phyloP scores from a whole-genome alignment of 2,888 invertebrate genomes.

The Odontocolon sp. region DNA sequence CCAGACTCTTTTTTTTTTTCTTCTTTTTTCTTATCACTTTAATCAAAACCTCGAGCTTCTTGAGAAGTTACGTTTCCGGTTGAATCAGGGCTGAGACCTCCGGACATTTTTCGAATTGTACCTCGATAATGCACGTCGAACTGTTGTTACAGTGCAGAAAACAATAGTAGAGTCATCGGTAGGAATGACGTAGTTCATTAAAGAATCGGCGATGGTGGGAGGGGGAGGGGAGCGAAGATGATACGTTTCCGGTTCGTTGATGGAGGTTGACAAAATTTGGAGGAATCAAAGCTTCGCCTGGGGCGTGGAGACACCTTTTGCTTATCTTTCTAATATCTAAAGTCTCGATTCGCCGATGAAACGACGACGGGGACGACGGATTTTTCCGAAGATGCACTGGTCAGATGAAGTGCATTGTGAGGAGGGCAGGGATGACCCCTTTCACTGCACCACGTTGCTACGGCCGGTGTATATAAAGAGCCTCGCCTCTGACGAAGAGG shows the following conservation, averaged over 20 bases:
- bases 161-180: constrained; percentile 19
- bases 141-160: background rate
- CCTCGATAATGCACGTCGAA: no score
- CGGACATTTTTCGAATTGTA: background rate
- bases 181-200: constrained; percentile 16
- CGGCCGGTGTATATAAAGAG: constrained; percentile 79
- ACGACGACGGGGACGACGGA: constrained; percentile 54
- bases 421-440: constrained; percentile 81
- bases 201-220: background rate
- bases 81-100: background rate
- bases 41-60: constrained; percentile 18
- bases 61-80: constrained; percentile 35
- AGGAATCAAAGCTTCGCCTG: no score
- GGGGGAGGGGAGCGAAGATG: background rate
- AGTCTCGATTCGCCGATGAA: constrained; percentile 9
- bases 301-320: background rate
- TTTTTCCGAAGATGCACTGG: constrained; percentile 72
- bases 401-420: constrained; percentile 79
- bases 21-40: background rate
- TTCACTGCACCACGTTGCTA: constrained; percentile 79
- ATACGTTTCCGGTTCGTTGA: constrained; percentile 31
- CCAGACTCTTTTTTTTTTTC: background rate
- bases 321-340: background rate
- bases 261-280: background rate
- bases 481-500: constrained; percentile 78